Conservation (phyloP, 2,113 vertebrate species). For the Acrocephalus kingi region DNA sequence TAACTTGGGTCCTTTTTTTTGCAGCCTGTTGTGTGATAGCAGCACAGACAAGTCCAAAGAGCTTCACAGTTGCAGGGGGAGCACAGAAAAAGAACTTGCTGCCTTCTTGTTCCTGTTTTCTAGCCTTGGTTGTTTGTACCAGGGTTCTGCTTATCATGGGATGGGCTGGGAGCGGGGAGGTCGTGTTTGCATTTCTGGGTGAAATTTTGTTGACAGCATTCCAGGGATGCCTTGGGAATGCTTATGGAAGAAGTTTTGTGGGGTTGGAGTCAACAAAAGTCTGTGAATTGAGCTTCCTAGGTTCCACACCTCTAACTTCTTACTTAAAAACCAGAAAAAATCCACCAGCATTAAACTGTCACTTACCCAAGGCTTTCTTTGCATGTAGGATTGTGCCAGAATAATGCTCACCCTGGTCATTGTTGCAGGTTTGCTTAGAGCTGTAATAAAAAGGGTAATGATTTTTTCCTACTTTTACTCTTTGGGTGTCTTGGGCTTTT, state of each 20-base stretch:
- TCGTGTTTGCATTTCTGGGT: neutral
- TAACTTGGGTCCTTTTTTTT: neutral
- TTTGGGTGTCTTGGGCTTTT: neutral
- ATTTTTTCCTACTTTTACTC: neutral
- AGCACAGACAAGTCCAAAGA: neutral
- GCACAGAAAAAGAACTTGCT: neutral
- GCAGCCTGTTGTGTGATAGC: neutral
- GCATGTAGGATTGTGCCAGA: slow-evolving; percentile 18
- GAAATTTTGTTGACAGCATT: slow-evolving; percentile 34
- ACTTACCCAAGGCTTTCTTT: slow-evolving; percentile 15
- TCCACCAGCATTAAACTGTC: neutral
- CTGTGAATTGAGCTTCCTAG: neutral
- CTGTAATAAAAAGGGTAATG: slow-evolving; percentile 55
- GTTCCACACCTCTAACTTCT: neutral
- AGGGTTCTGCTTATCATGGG: neutral
- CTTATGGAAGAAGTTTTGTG: neutral
- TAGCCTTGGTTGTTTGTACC: neutral
- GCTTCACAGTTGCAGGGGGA: neutral
- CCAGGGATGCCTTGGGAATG: neutral
- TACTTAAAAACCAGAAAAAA: neutral
- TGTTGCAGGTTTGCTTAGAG: slow-evolving; percentile 53
- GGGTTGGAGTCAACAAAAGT: neutral
- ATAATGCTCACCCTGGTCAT: slow-evolving; percentile 45
- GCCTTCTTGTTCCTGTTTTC: neutral
- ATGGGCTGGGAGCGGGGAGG: neutral